Evolutionary conservation across 1,140 invertebrate genomes (phyloP).

Genomic region (Leptinotarsa texana): DNA sequence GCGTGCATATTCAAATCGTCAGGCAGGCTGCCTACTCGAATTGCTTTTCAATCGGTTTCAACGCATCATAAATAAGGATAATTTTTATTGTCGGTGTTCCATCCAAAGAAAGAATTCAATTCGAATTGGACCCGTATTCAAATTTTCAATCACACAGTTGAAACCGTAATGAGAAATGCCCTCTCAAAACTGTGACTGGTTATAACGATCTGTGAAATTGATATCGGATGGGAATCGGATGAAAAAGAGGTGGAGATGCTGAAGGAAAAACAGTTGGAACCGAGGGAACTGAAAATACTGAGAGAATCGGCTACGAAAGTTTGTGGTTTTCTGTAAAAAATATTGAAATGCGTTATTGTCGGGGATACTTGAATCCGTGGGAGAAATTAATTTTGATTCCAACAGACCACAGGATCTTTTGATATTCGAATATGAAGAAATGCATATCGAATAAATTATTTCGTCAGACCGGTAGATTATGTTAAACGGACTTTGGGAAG

Average conservation of each 20-base stretch:
- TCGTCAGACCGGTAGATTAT: neutral
- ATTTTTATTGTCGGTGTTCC: constrained; percentile 14
- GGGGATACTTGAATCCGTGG: neutral
- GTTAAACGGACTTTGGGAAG: neutral
- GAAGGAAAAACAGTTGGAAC: neutral
- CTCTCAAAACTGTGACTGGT: neutral
- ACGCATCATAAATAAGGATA: constrained; percentile 11
- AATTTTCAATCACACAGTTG: neutral
- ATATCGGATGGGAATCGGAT: constrained; percentile 1
- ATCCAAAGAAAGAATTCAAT: neutral
- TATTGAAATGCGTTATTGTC: neutral
- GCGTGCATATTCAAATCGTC: constrained; percentile 18
- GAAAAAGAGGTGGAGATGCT: neutral
- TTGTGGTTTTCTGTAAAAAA: neutral
- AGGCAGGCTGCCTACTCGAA: neutral
- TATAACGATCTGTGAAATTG: constrained; percentile 3
- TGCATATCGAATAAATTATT: no score
- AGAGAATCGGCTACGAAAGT: neutral
- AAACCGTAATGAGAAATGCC: neutral
- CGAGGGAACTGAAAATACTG: neutral
- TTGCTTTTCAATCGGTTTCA: constrained; percentile 16
- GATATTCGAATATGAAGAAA: no score
- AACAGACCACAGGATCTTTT: neutral
- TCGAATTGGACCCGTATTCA: constrained; percentile 2
- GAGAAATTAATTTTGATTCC: neutral